These are phyloP conservation scores for Sebastes oblongus DNA, from an alignment of 2,797 vertebrate species.

Conservation along the genomic window DNA sequence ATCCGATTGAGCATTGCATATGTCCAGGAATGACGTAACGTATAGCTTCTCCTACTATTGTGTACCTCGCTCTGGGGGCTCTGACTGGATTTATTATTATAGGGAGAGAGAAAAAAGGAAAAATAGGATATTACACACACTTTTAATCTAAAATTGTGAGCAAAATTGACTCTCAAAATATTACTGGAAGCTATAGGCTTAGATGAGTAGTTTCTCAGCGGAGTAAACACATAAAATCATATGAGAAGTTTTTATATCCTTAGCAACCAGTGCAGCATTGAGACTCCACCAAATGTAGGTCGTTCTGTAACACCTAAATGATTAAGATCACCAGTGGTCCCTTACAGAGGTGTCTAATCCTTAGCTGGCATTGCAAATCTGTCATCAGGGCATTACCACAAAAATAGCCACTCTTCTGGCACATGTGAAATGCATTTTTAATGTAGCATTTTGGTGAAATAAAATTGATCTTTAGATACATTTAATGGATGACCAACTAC, in stretches of 20 bases:
- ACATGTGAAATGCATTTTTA: background rate
- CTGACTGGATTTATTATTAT: constrained; percentile 78
- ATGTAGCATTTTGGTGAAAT: background rate
- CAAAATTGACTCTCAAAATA: background rate
- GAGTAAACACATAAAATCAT: background rate
- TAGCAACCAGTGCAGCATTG: background rate
- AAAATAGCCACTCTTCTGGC: constrained; percentile 38
- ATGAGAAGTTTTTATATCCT: background rate
- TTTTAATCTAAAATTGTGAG: background rate
- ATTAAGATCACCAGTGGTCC: constrained; percentile 38
- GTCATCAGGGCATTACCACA: constrained; percentile 24
- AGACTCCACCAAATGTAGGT: background rate
- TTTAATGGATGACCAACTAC: background rate
- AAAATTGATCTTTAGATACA: background rate
- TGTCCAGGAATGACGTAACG: constrained; percentile 89
- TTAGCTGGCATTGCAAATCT: constrained; percentile 21
- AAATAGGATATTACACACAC: background rate
- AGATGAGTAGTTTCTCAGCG: background rate
- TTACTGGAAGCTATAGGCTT: background rate
- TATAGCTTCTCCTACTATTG: constrained; percentile 91
- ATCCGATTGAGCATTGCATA: constrained; percentile 93
- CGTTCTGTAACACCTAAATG: constrained; percentile 27
- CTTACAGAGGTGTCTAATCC: constrained; percentile 63
- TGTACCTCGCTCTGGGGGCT: constrained; percentile 89
- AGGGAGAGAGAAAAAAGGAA: background rate